Evolutionary conservation across 1,140 invertebrate species (phyloP), one percentile per base, ranked within the genome.

Genomic region (Pogonomyrmex californicus): DNA sequence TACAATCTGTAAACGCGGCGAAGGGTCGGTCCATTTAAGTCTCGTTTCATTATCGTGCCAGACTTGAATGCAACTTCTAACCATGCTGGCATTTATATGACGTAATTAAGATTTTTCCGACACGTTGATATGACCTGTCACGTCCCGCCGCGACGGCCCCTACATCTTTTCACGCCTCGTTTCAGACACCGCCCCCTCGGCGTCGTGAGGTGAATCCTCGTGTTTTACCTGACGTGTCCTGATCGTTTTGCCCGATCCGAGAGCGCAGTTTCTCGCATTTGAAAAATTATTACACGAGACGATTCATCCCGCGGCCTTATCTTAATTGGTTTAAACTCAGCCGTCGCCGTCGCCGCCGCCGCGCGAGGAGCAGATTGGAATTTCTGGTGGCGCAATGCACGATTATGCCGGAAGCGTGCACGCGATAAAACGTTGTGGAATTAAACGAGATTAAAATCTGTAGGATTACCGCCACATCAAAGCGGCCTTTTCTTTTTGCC

Each of bases 371-470:
- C 79, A 83, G 79, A 83, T 83, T 83, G 79, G 79, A 75, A 83
- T 73, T 83, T 83, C 79, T 75, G 79, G 68, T 60, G 68, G 68
- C 79, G 79, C 79, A 75, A 23, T 75, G 68, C 79, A 83, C 79
- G 79, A 83, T 83, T 83, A 83, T 83, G 68, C 79, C 68, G 79
- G 41, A 49, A 83, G 79, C 79, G 79, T 83, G 30, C 44, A 60
- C 79, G 79, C 79, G 79, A 83, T 83, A 83, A 83, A 83, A 83
- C 79, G 79, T 60, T 73, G 41, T 41, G 79, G 79, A 83, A 83
- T 83, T 83, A 83, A 83, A 75, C 79, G 79, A 83, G 79, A 83
- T 83, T 83, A 83, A 83, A 83, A 83, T 83, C 79, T 70, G 68
- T 75, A 73, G 68, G 68, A 83, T 83, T 75, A 60, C 79, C 54